Percentiles rank a stretch among this genome's conserved stretches.
phyloP scores from a whole-genome alignment of 2,888 invertebrate genomes.

The Hyles lineata region DNA sequence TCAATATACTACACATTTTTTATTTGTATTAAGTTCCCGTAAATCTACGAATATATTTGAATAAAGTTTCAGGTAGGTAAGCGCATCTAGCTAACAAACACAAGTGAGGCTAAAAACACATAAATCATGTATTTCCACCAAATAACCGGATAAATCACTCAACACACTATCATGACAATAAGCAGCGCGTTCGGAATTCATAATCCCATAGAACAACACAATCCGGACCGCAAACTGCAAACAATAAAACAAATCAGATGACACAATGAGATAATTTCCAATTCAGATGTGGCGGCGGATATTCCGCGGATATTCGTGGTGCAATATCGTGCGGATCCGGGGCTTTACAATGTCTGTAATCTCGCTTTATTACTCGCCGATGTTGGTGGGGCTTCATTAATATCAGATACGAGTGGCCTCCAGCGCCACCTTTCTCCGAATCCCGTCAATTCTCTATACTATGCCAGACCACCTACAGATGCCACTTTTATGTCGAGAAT shows the following conservation, averaged over 20 bases:
- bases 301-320: slow-evolving; percentile 18
- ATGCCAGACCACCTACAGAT: neutral
- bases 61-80: too few relatives aligned
- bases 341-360: slow-evolving; percentile 64
- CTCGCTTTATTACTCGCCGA: slow-evolving; percentile 64
- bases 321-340: slow-evolving; percentile 37
- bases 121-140: too few relatives aligned
- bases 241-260: slow-evolving; percentile 11
- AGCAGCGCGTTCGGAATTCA: neutral
- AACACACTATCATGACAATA: neutral
- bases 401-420: slow-evolving; percentile 42
- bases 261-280: slow-evolving; percentile 24
- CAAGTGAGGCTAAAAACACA: too few relatives aligned
- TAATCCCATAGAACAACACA: neutral
- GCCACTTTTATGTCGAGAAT: too few relatives aligned
- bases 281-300: slow-evolving; percentile 16
- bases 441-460: too few relatives aligned
- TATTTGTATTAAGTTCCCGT: too few relatives aligned
- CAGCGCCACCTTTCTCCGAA: slow-evolving; percentile 25
- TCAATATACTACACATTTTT: too few relatives aligned
- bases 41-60: too few relatives aligned
- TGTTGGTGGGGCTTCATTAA: slow-evolving; percentile 63
- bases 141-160: neutral
- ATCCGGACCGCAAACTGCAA: neutral
- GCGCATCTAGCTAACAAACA: too few relatives aligned